phyloP scores from a whole-genome alignment of 2,797 vertebrate species.

The Paramormyrops hopkinsi region DNA sequence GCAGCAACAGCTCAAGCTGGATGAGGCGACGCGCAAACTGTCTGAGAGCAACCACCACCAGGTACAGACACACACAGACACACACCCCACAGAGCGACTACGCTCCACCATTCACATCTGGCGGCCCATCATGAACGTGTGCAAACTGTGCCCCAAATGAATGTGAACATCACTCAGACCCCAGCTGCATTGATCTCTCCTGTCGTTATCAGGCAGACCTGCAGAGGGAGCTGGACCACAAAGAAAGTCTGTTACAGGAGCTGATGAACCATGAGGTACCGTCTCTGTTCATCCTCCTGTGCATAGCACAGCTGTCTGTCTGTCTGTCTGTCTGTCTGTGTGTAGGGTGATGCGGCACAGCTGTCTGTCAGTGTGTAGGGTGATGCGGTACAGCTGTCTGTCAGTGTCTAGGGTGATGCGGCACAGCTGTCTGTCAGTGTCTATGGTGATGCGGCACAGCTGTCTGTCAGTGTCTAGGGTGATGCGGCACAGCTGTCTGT shows the following conservation, averaged over 20 bases:
- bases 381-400: not conserved
- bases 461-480: not conserved
- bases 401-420: too few species aligned
- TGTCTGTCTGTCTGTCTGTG: too few species aligned
- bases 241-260: constrained; percentile 69
- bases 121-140: not conserved
- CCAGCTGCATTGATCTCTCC: not conserved
- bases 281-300: not conserved
- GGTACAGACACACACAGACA: constrained; percentile 49
- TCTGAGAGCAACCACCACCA: constrained; percentile 76
- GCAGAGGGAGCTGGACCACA: constrained; percentile 77
- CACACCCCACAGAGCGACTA: not conserved
- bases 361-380: too few species aligned
- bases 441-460: not conserved
- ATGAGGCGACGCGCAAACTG: constrained; percentile 75
- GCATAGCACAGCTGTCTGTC: not conserved
- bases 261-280: constrained; percentile 74
- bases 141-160: not conserved
- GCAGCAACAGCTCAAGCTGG: constrained; percentile 81
- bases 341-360: too few species aligned
- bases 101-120: not conserved
- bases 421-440: not conserved
- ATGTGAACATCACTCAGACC: not conserved
- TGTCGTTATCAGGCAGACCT: constrained; percentile 64
- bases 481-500: not conserved